phyloP scores from a whole-genome alignment of 1,140 invertebrate genomes.

The Bombus balteatus region DNA sequence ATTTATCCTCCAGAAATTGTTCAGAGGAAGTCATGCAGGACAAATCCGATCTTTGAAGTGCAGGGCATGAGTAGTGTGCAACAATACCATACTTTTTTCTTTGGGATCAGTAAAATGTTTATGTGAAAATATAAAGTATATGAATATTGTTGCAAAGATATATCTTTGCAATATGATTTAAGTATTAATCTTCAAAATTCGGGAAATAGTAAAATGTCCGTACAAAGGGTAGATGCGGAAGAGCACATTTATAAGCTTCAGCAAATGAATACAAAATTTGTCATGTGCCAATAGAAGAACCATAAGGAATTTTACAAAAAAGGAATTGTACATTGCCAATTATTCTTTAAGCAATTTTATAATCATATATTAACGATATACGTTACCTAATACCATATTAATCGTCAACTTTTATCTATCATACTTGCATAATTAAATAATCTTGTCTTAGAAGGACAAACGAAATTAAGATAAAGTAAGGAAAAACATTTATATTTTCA shows the following conservation, averaged over 20 bases:
- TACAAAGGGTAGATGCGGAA: not conserved
- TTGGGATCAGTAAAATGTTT: conserved; percentile 13
- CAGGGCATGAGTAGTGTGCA: conserved; percentile 34
- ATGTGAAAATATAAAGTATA: not conserved
- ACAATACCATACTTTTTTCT: conserved; percentile 37
- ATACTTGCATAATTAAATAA: conserved; percentile 4
- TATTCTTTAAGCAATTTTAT: conserved; percentile 36
- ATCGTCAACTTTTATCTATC: conserved; percentile 24
- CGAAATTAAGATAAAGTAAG: conserved; percentile 6
- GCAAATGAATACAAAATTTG: conserved; percentile 19
- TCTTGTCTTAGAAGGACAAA: conserved; percentile 22
- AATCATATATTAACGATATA: conserved; percentile 24
- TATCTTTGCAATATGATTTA: not conserved
- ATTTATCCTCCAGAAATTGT: conserved; percentile 74
- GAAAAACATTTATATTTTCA: conserved; percentile 35
- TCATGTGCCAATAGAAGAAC: conserved; percentile 59
- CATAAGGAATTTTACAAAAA: conserved; percentile 32
- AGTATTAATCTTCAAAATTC: not conserved
- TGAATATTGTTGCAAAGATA: not conserved
- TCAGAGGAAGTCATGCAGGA: conserved; percentile 76
- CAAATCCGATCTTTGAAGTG: conserved; percentile 73
- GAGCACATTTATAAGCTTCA: not conserved
- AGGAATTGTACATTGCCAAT: conserved; percentile 49
- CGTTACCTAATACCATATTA: conserved; percentile 19
- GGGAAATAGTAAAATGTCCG: conserved; percentile 11